Percentiles rank a stretch among this genome's conserved stretches.
phyloP scores from a whole-genome alignment of 2,113 vertebrate genomes.

The Casuarius casuarius region DNA sequence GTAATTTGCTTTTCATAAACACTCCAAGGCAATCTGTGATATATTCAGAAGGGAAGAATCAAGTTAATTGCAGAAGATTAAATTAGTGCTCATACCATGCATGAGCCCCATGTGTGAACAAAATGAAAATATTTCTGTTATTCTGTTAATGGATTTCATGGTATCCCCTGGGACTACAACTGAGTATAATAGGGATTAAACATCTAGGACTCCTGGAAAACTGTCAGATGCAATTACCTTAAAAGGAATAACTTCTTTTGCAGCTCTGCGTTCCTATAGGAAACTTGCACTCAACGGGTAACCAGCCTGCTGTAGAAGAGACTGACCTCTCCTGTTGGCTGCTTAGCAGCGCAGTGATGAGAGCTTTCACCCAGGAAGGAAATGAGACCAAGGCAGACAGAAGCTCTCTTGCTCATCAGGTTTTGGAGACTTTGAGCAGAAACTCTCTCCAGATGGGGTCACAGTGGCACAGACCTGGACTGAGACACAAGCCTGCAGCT shows the following conservation, averaged over 20 bases:
- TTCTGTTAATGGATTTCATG: neutral
- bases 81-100: accelerated
- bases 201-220: neutral
- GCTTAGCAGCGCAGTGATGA: accelerated
- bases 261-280: neutral
- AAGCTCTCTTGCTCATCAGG: too few species aligned
- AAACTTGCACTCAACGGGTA: neutral
- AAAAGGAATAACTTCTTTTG: neutral
- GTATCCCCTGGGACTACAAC: neutral
- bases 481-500: neutral
- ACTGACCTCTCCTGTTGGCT: neutral
- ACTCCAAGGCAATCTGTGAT: neutral
- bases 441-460: too few species aligned
- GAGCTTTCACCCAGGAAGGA: neutral
- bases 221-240: neutral
- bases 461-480: too few species aligned
- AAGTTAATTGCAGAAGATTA: neutral
- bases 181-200: neutral
- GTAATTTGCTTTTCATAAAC: neutral
- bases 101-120: neutral
- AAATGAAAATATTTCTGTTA: neutral
- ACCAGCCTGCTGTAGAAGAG: neutral
- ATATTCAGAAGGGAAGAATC: neutral
- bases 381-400: neutral
- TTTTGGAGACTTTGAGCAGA: too few species aligned